Evolutionary conservation across 2,113 vertebrate species (phyloP), one percentile per base, ranked within the genome.

Genomic region (Microtus ochrogaster): DNA sequence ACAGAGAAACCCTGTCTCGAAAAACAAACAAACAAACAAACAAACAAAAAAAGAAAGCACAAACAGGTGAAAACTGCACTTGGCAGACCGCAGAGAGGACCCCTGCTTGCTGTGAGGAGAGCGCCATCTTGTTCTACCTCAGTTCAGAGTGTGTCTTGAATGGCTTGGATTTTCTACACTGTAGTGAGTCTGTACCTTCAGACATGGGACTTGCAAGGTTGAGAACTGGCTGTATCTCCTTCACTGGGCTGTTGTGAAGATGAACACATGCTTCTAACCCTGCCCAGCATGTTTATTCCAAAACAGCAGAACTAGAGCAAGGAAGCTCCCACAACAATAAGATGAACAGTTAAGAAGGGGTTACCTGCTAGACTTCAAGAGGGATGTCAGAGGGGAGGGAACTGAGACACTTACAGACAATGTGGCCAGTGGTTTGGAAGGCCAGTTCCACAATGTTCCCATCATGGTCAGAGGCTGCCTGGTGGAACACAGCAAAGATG

Each of bases 401-500:
- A 66, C 11, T 61, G 63, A n/a, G 82, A 22, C 94, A 99, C 99
- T 99, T 98, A 99, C 99, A 98, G 98, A 99, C 99, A 7, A 99
- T 99, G 97, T 99, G 99, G 11, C 99, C 99, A 0, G 99, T 99
- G 73, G 99, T 99, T 97, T 99, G 99, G 97, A 99, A 99, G 72
- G 99, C 99, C 84, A 99, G 98, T 97, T 99, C 99, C 96, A 99
- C 99, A 0, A 99, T 99, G 85, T 99, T 99, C 92, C 99, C 99
- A 19, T 99, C 99, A 0, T 99, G 99, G 96, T 99, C 99, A 0
- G 99, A 99, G 0, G 99, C 99, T 0, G 99, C 99, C 96, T 99
- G 99, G 97, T 99, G 99, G 97, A 99, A 99, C 89, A 99, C 99
- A 0, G 99, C 99, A 97, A 99, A 99, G 97, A 99, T 99, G 96